These are phyloP conservation scores for Minunthozetes semirufus DNA, from an alignment of 2,888 invertebrate species.

Conservation along the genomic window DNA sequence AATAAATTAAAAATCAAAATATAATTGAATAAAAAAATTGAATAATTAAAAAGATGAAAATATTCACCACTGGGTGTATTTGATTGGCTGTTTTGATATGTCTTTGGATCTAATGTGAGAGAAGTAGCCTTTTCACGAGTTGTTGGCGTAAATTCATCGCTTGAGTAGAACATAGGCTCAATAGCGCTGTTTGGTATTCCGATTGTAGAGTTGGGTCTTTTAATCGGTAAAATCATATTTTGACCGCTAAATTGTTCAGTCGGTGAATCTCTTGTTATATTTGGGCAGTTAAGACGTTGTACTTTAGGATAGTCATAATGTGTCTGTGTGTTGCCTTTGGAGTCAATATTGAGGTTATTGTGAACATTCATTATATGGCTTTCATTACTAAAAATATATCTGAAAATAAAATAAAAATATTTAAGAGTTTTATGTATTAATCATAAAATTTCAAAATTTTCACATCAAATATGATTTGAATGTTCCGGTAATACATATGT, in stretches of 20 bases:
- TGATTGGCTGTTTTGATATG: constrained; percentile 20
- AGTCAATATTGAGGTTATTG: constrained; percentile 11
- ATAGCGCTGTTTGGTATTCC: constrained; percentile 32
- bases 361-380: constrained; percentile 20
- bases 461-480: too few species aligned
- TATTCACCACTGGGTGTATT: constrained; percentile 19
- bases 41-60: background rate
- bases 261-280: constrained; percentile 15
- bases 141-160: constrained; percentile 18
- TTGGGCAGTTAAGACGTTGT: constrained; percentile 1
- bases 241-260: background rate
- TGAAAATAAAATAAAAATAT: background rate
- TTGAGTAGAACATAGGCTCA: constrained; percentile 20
- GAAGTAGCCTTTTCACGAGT: constrained; percentile 36
- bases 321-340: background rate
- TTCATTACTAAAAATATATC: background rate
- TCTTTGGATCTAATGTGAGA: constrained; percentile 25
- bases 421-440: background rate
- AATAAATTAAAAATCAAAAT: too few species aligned
- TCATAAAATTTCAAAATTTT: background rate
- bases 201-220: constrained; percentile 35
- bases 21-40: too few species aligned
- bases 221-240: constrained; percentile 9
- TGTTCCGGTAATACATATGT: background rate
- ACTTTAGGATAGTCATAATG: background rate